Percentiles rank a stretch among this genome's conserved stretches.
Conservation (phyloP, 1,140 invertebrate genomes). For the Halesus radiatus region DNA sequence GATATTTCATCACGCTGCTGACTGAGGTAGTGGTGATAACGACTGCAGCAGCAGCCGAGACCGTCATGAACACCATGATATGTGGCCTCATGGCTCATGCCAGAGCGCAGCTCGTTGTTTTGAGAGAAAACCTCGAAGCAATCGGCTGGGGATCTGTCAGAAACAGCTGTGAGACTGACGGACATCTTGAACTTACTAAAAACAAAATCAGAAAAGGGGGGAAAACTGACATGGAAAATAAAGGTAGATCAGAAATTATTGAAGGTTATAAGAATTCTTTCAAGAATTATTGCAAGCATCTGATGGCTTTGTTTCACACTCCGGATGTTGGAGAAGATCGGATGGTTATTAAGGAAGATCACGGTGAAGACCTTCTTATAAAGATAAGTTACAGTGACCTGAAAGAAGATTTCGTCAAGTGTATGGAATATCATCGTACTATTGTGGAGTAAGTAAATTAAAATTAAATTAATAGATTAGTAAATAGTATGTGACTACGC, state of each 20-base stretch:
- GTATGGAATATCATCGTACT: constrained; percentile 42
- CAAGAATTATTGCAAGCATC: not conserved
- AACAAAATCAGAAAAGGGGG: not conserved
- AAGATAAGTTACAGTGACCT: constrained; percentile 8
- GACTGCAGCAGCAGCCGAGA: constrained; percentile 8
- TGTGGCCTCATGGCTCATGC: constrained; percentile 48
- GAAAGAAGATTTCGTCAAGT: constrained; percentile 41
- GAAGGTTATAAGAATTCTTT: too few species aligned
- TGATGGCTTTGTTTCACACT: not conserved
- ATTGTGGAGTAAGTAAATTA: constrained; percentile 47
- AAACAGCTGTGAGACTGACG: not conserved
- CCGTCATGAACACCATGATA: constrained; percentile 48
- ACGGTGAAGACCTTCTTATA: not conserved
- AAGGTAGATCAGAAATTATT: not conserved
- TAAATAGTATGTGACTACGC: too few species aligned
- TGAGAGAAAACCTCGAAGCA: constrained; percentile 27
- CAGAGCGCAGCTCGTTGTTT: constrained; percentile 41
- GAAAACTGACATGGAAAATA: not conserved
- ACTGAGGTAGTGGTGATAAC: not conserved
- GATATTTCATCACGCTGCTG: not conserved
- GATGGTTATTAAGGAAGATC: not conserved
- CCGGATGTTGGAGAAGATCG: not conserved
- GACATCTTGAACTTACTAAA: not conserved
- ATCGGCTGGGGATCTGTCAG: constrained; percentile 27
- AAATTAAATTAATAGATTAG: too few species aligned